Percentiles rank a stretch among this genome's conserved stretches.
Conservation (phyloP, 2,888 invertebrate species). For the Hymenopus coronatus region DNA sequence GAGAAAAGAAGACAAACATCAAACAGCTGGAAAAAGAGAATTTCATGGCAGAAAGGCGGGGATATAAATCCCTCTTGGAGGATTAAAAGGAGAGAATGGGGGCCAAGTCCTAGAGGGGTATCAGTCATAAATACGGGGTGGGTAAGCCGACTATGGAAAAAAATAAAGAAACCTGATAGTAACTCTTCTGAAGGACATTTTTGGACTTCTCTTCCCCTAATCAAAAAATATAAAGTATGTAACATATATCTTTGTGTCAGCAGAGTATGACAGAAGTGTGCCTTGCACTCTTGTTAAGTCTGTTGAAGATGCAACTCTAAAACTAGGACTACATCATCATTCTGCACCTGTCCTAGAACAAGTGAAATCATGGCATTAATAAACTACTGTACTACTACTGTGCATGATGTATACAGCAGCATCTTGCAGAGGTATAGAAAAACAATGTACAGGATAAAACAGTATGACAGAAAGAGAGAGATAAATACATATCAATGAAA, state of each 20-base stretch:
- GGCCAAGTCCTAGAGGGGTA: too few relatives aligned
- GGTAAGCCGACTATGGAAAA: too few relatives aligned
- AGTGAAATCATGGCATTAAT: neutral
- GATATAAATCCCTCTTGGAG: too few relatives aligned
- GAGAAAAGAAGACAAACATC: too few relatives aligned
- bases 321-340: neutral
- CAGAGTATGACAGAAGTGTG: neutral
- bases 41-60: too few relatives aligned
- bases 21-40: too few relatives aligned
- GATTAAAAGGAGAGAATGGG: too few relatives aligned
- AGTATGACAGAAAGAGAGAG: neutral
- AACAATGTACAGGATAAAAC: neutral
- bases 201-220: neutral
- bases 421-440: neutral
- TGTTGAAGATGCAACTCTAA: neutral
- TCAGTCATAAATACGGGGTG: too few relatives aligned
- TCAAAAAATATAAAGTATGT: neutral
- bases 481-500: neutral
- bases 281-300: neutral
- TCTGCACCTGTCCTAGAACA: neutral
- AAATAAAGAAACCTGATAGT: too few relatives aligned
- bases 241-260: neutral
- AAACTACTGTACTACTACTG: neutral
- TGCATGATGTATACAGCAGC: neutral
- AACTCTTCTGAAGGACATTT: too few relatives aligned